Base-by-base conservation (phyloP, 2,113 vertebrate genomes). In the Romanogobio albipinnatus region DNA sequence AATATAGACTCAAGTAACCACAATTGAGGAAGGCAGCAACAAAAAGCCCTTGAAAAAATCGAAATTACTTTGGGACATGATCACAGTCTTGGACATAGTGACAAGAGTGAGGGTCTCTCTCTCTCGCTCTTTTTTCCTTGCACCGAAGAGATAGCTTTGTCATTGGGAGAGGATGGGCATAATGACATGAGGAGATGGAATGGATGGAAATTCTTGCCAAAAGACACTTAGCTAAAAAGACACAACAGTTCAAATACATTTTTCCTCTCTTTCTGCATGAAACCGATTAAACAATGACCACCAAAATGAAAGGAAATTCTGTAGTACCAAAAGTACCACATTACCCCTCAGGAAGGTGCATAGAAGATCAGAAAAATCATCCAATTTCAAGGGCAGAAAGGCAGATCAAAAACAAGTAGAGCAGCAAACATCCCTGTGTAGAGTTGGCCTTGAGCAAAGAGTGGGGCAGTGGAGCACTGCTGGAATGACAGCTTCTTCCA, bases 191-290 rank as follows among this genome's bases (percentile, higher is more conserved):
- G 92, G 86, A 88, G 73, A 89, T 29, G 29, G 29, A 29, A 29
- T 29, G 89, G 87, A 92, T 90, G 91, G 88, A 93, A 91, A 93
- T 92, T 92, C 90, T 85, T 85, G 89, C 70, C 89, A 82, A 84
- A 82, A 91, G 89, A 94, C 90, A 92, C 90, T 93, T 91, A 93
- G 89, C 90, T 90, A 91, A 92, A 92, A 92, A 92, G 90, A 93
- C 89, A 91, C 91, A 91, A 90, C 91, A 90, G 93, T 93, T 94
- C 89, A 92, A 92, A 92, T 92, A 82, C 88, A 88, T 91, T 93
- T 92, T 91, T 89, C 49, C 47, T 84, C 83, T 82, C 79, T 88
- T 81, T 90, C 89, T 88, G 64, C 89, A 88, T 88, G 87, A 89
- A 90, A 91, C 92, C 90, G 89, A 92, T 90, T 88, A 90, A 94